Conservation (phyloP, 2,797 vertebrate genomes). For the Anas bernieri region DNA sequence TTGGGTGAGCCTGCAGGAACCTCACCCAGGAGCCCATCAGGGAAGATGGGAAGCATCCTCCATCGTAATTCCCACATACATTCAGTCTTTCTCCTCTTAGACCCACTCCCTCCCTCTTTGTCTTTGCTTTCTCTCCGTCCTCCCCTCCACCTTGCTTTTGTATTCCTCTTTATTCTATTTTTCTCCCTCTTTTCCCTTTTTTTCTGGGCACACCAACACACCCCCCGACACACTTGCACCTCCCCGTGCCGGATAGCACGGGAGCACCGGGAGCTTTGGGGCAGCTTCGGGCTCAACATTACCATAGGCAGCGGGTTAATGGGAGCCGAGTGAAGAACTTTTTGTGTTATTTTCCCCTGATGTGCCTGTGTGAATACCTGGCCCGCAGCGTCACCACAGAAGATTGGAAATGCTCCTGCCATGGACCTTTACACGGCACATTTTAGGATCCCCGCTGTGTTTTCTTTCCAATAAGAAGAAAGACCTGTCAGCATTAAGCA, state of each 20-base stretch:
- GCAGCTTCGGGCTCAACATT: not conserved
- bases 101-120: not conserved
- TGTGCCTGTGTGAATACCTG: constrained; percentile 54
- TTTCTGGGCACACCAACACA: accelerated
- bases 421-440: constrained; percentile 72
- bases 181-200: too few relatives aligned
- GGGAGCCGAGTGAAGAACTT: constrained; percentile 30
- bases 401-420: constrained; percentile 74
- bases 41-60: accelerated
- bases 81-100: not conserved
- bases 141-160: not conserved
- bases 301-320: constrained; percentile 1
- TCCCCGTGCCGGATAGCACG: accelerated
- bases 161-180: not conserved
- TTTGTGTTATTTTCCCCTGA: constrained; percentile 11
- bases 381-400: constrained; percentile 60
- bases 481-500: constrained; percentile 80
- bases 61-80: not conserved
- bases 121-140: not conserved
- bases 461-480: constrained; percentile 77
- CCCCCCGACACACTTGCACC: too few relatives aligned
- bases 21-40: accelerated
- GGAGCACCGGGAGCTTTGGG: accelerated
- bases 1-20: accelerated
- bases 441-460: constrained; percentile 76